Evolutionary conservation across 2,888 invertebrate species (phyloP).

Genomic region (Nephrocerus scutellatus): DNA sequence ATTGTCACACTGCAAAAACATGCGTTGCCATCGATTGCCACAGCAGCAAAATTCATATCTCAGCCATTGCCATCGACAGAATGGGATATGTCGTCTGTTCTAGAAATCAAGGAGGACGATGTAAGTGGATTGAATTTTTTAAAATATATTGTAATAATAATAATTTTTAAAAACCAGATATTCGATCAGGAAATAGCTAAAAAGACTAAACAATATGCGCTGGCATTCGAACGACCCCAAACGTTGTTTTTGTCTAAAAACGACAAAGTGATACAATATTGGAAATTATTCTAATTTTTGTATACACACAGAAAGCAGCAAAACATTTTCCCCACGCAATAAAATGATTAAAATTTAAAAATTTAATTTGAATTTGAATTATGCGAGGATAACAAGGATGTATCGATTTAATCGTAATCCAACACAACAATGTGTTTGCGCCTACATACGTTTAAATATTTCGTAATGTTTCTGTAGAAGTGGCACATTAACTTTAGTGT

Average conservation of each 20-base stretch:
- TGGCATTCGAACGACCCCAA: constrained; percentile 68
- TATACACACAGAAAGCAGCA: too few species aligned
- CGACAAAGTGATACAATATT: constrained; percentile 62
- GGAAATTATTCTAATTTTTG: constrained; percentile 52
- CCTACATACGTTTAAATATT: too few species aligned
- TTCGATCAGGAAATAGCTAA: constrained; percentile 73
- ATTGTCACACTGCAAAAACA: constrained; percentile 70
- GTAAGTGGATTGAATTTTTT: constrained; percentile 39
- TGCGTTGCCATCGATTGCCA: constrained; percentile 62
- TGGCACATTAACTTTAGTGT: too few species aligned
- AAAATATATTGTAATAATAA: constrained; percentile 6
- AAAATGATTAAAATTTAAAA: too few species aligned
- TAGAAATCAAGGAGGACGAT: constrained; percentile 60
- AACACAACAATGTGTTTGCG: too few species aligned
- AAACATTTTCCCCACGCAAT: too few species aligned
- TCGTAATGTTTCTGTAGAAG: too few species aligned
- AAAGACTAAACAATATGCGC: constrained; percentile 64
- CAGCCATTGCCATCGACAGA: constrained; percentile 61
- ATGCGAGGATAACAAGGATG: too few species aligned
- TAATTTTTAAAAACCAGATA: constrained; percentile 50
- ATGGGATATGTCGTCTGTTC: constrained; percentile 59
- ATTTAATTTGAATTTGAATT: too few species aligned
- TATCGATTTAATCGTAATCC: too few species aligned
- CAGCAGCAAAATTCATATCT: constrained; percentile 64
- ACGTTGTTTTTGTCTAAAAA: constrained; percentile 55